These are phyloP conservation scores for Pollicipes pollicipes DNA, from an alignment of 1,140 invertebrate genomes.

Conservation along the genomic window DNA sequence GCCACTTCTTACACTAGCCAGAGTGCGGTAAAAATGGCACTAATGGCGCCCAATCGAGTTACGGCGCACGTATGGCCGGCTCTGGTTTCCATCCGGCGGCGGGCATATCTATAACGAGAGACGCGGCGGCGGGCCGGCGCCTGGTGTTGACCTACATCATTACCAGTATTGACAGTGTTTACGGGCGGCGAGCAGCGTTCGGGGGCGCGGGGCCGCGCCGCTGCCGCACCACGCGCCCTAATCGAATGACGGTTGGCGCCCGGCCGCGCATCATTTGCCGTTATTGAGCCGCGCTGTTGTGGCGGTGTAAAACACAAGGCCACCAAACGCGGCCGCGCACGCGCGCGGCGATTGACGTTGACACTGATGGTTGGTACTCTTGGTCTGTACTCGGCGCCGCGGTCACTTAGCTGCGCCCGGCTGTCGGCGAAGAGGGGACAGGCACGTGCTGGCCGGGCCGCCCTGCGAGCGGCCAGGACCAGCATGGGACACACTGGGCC, in stretches of 20 bases:
- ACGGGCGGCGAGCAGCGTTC: neutral
- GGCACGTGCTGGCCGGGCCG: too few species aligned
- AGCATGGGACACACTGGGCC: too few species aligned
- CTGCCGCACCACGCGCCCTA: neutral
- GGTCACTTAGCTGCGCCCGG: slow-evolving; percentile 1
- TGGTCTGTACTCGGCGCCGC: too few species aligned
- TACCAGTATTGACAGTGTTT: neutral
- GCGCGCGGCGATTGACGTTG: too few species aligned
- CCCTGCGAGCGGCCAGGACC: too few species aligned
- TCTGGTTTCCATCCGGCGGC: neutral
- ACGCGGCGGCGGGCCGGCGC: too few species aligned
- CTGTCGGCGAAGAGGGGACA: too few species aligned
- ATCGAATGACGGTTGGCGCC: neutral
- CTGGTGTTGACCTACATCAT: neutral
- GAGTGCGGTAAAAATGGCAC: neutral
- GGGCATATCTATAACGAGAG: neutral
- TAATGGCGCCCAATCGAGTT: neutral
- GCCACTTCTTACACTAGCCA: neutral
- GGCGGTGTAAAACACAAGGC: neutral
- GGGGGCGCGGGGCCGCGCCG: too few species aligned
- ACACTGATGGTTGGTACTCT: too few species aligned
- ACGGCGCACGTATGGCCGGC: neutral
- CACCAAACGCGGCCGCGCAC: too few species aligned
- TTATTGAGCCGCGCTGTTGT: neutral
- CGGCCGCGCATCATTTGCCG: too few species aligned